Evolutionary conservation across 2,888 invertebrate genomes (phyloP).

Genomic region (Plebejus argus): DNA sequence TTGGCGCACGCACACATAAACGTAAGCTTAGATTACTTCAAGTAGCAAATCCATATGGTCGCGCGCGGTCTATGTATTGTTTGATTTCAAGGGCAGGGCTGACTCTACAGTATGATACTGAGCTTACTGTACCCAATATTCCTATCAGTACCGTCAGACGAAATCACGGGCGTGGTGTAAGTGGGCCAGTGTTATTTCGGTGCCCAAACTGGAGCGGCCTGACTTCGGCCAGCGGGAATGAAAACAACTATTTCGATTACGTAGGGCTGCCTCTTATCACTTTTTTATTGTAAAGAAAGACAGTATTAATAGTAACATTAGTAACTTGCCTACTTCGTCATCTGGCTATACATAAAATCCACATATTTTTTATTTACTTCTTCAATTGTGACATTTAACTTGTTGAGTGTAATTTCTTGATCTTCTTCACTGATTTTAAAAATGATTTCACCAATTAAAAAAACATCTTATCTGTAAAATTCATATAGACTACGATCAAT

Average conservation of each 20-base stretch:
- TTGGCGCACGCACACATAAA: not conserved
- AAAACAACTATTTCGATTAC: conserved; percentile 64
- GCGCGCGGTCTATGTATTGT: not conserved
- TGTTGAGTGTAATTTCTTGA: too few relatives aligned
- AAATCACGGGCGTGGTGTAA: conserved; percentile 49
- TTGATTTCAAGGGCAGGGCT: not conserved
- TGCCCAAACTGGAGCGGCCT: conserved; percentile 70
- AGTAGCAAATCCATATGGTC: too few relatives aligned
- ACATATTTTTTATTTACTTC: too few relatives aligned
- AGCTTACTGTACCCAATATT: not conserved
- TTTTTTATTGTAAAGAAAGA: not conserved
- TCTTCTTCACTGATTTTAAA: too few relatives aligned
- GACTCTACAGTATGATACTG: not conserved
- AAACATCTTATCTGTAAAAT: too few relatives aligned
- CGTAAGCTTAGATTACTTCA: too few relatives aligned
- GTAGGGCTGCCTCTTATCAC: conserved; percentile 48
- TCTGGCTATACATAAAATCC: too few relatives aligned
- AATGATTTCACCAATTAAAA: too few relatives aligned
- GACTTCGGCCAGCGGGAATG: conserved; percentile 50
- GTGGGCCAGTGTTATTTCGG: conserved; percentile 74
- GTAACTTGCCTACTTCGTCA: too few relatives aligned
- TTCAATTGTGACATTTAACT: too few relatives aligned
- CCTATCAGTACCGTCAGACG: conserved; percentile 38
- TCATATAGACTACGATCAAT: too few relatives aligned
- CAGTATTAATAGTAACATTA: not conserved